Base-by-base conservation (phyloP, 2,888 invertebrate species). In the Phanerotoma sp. region DNA sequence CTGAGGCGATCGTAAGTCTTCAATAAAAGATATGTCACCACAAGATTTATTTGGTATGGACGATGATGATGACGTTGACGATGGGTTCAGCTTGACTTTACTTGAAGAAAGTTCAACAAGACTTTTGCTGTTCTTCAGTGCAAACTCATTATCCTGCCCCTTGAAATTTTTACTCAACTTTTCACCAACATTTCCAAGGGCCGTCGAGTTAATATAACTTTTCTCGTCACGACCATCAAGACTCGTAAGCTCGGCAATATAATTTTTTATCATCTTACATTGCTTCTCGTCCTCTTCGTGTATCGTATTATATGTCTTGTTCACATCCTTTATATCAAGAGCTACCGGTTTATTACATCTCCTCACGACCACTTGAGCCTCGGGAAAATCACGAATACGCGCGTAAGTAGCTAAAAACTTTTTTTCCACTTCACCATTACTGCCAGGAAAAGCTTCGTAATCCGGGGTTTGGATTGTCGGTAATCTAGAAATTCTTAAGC, bases 1-100 rank as follows among this genome's bases (percentile, higher is more conserved):
- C 28, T 68, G 66, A 1, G 74, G 73, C 4, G 75, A 73, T 16
- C 65, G 61, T 0, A 74, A 58, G 16, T 71, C 73, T 3, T 60
- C 61, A 15, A 54, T 49, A 16, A 42, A 45, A 2, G 54, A 44
- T 9, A 52, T 38, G 45, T 51, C 52, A 6, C n/a, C 52, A 13
- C 46, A 20, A 22, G 32, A 33, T 20, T 40, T 5, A 40, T 49
- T 30, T 18, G 32, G 9, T 15, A 42, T 13, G 33, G 25, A 9
- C 25, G n/a, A n/a, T n/a, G n/a, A n/a, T n/a, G n/a, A n/a, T n/a
- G n/a, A n/a, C n/a, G n/a, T n/a, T n/a, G 52, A 33, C 7, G 51
- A 9, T 7, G 56, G 44, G 44, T 37, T 51, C 6, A 53, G 56
- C 42, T 58, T 51, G 15, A 51, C 38, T n/a, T n/a, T n/a, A n/a